phyloP scores from a whole-genome alignment of 2,888 invertebrate genomes.

The Drosophila acutilabella region DNA sequence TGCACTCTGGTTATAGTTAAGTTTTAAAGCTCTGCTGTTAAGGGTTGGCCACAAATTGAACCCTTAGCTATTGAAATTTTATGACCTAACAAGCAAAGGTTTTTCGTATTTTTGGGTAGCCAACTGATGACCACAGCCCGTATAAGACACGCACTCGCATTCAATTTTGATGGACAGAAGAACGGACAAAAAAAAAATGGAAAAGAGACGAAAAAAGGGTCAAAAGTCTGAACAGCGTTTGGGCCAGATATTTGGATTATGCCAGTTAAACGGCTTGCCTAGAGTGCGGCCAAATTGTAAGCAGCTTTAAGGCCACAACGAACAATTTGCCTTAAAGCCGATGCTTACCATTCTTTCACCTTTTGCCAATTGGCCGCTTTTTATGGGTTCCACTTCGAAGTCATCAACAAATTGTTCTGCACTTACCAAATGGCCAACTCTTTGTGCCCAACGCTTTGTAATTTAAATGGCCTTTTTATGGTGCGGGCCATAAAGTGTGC shows the following conservation, averaged over 20 bases:
- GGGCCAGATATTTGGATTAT: constrained; percentile 83
- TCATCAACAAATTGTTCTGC: constrained; percentile 57
- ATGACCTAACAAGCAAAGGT: constrained; percentile 55
- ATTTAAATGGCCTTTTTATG: constrained; percentile 79
- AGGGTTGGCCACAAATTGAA: constrained; percentile 30
- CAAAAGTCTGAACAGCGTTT: constrained; percentile 76
- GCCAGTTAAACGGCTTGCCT: constrained; percentile 81
- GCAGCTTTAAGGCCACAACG: constrained; percentile 63
- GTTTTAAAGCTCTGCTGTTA: constrained; percentile 39
- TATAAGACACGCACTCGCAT: constrained; percentile 50
- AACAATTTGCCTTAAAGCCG: constrained; percentile 50
- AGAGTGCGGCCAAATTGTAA: constrained; percentile 66
- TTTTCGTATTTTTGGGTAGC: constrained; percentile 7
- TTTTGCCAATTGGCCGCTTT: constrained; percentile 41
- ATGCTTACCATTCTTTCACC: constrained; percentile 41
- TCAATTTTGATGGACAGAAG: constrained; percentile 49
- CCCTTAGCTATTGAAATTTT: constrained; percentile 66
- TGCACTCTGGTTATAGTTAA: constrained; percentile 28
- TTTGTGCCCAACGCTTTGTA: constrained; percentile 49
- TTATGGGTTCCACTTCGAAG: constrained; percentile 37
- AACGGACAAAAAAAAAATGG: constrained; percentile 21
- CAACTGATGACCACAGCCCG: constrained; percentile 47
- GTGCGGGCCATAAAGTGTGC: constrained; percentile 79
- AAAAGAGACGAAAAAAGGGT: constrained; percentile 30
- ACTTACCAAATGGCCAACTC: constrained; percentile 57